phyloP scores from a whole-genome alignment of 2,113 vertebrate genomes.

The Falcunculus frontatus region DNA sequence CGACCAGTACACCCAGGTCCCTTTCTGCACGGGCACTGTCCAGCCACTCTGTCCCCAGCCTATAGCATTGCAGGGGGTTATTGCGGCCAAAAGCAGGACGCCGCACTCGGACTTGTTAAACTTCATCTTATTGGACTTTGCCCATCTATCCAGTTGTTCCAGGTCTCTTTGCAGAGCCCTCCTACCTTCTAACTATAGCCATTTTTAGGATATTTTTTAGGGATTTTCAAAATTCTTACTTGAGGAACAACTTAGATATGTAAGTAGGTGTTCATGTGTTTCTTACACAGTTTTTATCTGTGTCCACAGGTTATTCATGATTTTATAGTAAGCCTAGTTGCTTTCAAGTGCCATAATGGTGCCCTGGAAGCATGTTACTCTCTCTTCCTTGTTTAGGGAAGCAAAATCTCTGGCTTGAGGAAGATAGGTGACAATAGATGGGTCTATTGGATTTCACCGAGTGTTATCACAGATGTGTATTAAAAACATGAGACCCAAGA shows the following conservation, averaged over 20 bases:
- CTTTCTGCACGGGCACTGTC: too few species aligned
- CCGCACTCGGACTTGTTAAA: too few species aligned
- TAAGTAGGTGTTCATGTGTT: not conserved
- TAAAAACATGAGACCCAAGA: not conserved
- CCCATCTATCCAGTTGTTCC: too few species aligned
- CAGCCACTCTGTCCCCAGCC: too few species aligned
- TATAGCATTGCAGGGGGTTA: too few species aligned
- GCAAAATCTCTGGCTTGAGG: not conserved
- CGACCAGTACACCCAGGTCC: too few species aligned
- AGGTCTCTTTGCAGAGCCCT: too few species aligned
- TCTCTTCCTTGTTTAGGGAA: not conserved
- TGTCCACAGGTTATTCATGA: not conserved
- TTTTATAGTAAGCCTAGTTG: not conserved
- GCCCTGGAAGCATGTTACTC: not conserved
- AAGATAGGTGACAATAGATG: not conserved
- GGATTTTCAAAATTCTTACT: not conserved
- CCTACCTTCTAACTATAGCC: not conserved
- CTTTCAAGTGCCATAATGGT: not conserved
- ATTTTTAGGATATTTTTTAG: not conserved
- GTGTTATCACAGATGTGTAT: not conserved
- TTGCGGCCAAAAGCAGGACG: too few species aligned
- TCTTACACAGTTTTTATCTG: not conserved
- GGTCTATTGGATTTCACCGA: not conserved
- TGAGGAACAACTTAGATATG: not conserved
- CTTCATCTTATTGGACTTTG: too few species aligned